Percentiles rank a stretch among this genome's conserved stretches.
Evolutionary conservation across 2,888 invertebrate species (phyloP).

Genomic region (Merodon equestris): DNA sequence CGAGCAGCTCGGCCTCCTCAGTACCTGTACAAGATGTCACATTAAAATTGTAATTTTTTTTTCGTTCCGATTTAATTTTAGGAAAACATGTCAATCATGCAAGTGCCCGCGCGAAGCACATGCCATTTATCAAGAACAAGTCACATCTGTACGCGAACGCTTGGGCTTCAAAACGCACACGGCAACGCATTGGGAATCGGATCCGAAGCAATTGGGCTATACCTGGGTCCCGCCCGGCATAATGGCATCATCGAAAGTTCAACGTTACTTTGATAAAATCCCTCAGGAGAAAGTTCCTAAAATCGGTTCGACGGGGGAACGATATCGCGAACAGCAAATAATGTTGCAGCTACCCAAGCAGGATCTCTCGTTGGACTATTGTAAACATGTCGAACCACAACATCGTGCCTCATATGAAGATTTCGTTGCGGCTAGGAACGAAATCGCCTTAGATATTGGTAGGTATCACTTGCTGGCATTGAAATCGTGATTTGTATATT

Average conservation of each 20-base stretch:
- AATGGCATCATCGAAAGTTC: slow-evolving; percentile 79
- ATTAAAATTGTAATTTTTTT: too few species aligned
- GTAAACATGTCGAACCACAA: slow-evolving; percentile 89
- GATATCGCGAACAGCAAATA: slow-evolving; percentile 88
- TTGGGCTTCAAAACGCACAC: slow-evolving; percentile 82
- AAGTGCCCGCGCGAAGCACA: slow-evolving; percentile 94
- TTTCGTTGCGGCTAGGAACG: slow-evolving; percentile 95
- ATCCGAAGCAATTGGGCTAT: slow-evolving; percentile 84
- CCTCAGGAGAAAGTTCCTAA: slow-evolving; percentile 89
- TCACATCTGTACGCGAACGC: slow-evolving; percentile 87
- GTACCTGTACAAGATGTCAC: too few species aligned
- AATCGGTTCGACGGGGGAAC: slow-evolving; percentile 88
- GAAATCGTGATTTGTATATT: background rate
- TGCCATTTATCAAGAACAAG: slow-evolving; percentile 93
- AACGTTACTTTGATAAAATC: slow-evolving; percentile 94
- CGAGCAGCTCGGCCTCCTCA: too few species aligned
- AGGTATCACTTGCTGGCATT: slow-evolving; percentile 69
- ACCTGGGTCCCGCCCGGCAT: slow-evolving; percentile 83
- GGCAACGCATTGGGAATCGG: slow-evolving; percentile 81
- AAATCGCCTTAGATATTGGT: slow-evolving; percentile 97
- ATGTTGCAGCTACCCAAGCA: slow-evolving; percentile 95
- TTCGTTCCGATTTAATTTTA: slow-evolving; percentile 78
- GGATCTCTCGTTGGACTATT: slow-evolving; percentile 93
- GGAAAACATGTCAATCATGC: slow-evolving; percentile 95
- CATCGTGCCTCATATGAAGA: slow-evolving; percentile 93